phyloP scores from a whole-genome alignment of 2,113 vertebrate genomes.

The Myiozetetes cayanensis region DNA sequence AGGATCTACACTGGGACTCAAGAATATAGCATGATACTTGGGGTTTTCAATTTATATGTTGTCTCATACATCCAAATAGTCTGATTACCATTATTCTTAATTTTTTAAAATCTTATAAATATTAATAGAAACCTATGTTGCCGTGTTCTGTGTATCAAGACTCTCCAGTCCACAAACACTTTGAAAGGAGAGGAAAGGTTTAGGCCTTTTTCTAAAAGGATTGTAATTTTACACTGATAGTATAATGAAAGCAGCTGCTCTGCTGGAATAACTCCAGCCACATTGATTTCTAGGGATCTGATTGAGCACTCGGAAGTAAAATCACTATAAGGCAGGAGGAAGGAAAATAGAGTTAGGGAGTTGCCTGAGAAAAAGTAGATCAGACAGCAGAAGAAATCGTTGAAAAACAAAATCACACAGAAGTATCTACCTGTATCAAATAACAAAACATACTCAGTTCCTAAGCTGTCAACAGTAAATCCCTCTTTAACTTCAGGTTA shows the following conservation, averaged over 20 bases:
- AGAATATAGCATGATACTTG: neutral
- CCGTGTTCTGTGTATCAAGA: neutral
- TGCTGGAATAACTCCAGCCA: neutral
- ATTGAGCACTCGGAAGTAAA: neutral
- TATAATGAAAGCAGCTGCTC: neutral
- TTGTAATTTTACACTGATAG: neutral
- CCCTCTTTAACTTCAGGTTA: neutral
- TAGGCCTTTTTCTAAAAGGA: neutral
- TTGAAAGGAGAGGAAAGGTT: neutral
- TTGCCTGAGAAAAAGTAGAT: neutral
- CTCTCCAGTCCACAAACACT: neutral
- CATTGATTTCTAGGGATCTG: neutral
- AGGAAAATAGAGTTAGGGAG: neutral
- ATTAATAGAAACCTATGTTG: neutral
- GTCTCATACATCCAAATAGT: neutral
- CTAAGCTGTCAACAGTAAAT: neutral
- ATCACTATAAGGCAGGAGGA: neutral
- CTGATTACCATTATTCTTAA: neutral
- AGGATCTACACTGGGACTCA: neutral
- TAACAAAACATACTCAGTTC: neutral
- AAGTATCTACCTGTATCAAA: neutral
- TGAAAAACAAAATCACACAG: neutral
- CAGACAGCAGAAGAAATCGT: neutral
- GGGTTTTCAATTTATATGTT: neutral
- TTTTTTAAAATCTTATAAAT: neutral